Evolutionary conservation across 2,113 vertebrate genomes (phyloP).

Genomic region (Triplophysa dalaica): DNA sequence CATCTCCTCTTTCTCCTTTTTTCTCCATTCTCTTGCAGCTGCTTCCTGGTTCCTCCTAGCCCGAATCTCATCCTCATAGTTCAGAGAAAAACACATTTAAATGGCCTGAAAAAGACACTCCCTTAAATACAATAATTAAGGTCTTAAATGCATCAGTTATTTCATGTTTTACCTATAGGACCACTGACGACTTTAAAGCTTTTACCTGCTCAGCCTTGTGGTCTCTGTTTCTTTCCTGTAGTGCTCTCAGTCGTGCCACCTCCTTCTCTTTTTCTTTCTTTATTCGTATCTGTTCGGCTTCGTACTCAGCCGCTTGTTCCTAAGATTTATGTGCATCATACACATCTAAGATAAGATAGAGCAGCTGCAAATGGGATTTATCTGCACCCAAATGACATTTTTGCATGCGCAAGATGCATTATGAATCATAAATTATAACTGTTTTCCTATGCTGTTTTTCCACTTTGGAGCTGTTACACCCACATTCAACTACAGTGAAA

Average conservation of each 20-base stretch:
- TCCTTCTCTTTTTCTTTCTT: slow-evolving; percentile 86
- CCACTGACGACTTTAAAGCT: too few species aligned
- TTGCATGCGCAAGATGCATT: too few species aligned
- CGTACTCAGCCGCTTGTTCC: slow-evolving; percentile 80
- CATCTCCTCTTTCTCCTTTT: slow-evolving; percentile 72
- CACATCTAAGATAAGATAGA: not conserved
- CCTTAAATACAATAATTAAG: not conserved
- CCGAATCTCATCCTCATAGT: slow-evolving; percentile 78
- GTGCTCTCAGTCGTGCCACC: slow-evolving; percentile 73
- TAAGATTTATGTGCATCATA: slow-evolving; percentile 55
- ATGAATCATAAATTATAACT: too few species aligned
- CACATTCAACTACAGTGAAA: too few species aligned
- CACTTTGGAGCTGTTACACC: too few species aligned
- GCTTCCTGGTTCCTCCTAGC: slow-evolving; percentile 84
- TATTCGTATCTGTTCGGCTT: slow-evolving; percentile 79
- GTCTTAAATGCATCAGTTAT: not conserved
- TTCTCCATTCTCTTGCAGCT: slow-evolving; percentile 82
- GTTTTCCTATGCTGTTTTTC: too few species aligned
- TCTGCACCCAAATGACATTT: too few species aligned
- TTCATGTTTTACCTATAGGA: not conserved
- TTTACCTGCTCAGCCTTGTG: slow-evolving; percentile 82
- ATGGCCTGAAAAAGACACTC: too few species aligned
- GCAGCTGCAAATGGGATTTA: too few species aligned
- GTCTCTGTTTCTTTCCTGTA: slow-evolving; percentile 82
- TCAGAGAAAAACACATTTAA: not conserved